These are phyloP conservation scores for Nomada fucata DNA, from an alignment of 2,888 invertebrate genomes.

Conservation along the genomic window DNA sequence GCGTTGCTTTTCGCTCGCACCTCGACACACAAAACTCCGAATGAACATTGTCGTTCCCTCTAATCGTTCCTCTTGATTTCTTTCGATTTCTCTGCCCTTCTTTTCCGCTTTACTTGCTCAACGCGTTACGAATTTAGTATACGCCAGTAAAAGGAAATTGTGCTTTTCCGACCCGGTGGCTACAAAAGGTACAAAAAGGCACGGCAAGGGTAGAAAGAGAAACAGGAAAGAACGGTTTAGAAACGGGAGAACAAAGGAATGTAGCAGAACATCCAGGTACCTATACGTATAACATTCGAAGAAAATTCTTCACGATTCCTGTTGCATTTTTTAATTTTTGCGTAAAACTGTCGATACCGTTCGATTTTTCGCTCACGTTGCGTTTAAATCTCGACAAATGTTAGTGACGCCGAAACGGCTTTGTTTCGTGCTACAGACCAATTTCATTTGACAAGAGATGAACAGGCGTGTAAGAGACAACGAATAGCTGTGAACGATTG, in stretches of 20 bases:
- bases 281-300: neutral
- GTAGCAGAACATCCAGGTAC: neutral
- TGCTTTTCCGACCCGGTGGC: no score
- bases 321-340: neutral
- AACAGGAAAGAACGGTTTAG: no score
- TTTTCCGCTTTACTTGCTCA: neutral
- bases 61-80: neutral
- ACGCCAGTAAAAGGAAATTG: neutral
- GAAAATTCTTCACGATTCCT: constrained; percentile 8
- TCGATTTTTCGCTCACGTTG: constrained; percentile 43
- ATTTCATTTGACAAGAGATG: neutral
- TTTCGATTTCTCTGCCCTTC: neutral
- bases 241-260: neutral
- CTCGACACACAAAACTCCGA: constrained; percentile 57
- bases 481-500: neutral
- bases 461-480: no score
- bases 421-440: neutral
- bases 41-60: constrained; percentile 23
- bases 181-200: neutral
- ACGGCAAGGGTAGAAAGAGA: neutral
- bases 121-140: neutral
- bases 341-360: constrained; percentile 58
- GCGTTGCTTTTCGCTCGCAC: constrained; percentile 70
- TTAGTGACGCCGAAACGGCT: constrained; percentile 39
- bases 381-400: constrained; percentile 46